Base-by-base conservation (phyloP, 1,140 invertebrate species). In the Bursaphelenchus mucronatus region DNA sequence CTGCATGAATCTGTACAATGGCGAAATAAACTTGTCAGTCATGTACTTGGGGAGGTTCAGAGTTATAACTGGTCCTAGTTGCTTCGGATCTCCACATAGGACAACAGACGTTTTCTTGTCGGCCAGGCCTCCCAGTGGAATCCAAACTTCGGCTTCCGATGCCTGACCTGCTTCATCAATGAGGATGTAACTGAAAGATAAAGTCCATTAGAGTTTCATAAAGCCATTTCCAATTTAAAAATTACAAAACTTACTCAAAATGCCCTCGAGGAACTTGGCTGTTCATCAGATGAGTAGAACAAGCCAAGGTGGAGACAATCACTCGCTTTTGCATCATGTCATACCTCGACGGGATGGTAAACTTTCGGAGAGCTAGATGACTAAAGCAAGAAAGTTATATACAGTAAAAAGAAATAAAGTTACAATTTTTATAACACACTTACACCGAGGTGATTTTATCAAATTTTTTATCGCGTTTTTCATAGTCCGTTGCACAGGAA, bases 111-210 rank as follows among this genome's bases (percentile, higher is more conserved):
- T 59, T 13, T 8, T 58, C 10, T 50, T 45, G 9, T 13, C 45
- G 11, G 57, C 40, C 11, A 59, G 41, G 11, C 57, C 57, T n/a
- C 57, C 57, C 13, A 59, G 3, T 50, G 57, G 57, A 7, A 59
- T 59, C 57, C 57, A 59, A 59, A 59, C 30, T 39, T 59, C 57
- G 57, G 44, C 15, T 43, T 59, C 57, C 10, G 57, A 40, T n/a
- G 57, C 57, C 40, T 59, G 57, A 17, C 57, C 57, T 11, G 57
- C 57, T 44, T 59, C 57, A 39, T 59, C 57, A 4, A 59, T n/a
- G 57, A 59, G 11, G 13, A 59, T 59, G 57, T 59, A 44, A 17
- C 57, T 59, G 41, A 45, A 59, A 59, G 41, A 30, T 30, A 1
- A 30, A 30, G 30, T 30, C 30, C 30, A 30, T 30, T 5, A 30